Evolutionary conservation across 2,888 invertebrate genomes (phyloP), one percentile per base, ranked within the genome.

Genomic region (Latrodectus elegans): DNA sequence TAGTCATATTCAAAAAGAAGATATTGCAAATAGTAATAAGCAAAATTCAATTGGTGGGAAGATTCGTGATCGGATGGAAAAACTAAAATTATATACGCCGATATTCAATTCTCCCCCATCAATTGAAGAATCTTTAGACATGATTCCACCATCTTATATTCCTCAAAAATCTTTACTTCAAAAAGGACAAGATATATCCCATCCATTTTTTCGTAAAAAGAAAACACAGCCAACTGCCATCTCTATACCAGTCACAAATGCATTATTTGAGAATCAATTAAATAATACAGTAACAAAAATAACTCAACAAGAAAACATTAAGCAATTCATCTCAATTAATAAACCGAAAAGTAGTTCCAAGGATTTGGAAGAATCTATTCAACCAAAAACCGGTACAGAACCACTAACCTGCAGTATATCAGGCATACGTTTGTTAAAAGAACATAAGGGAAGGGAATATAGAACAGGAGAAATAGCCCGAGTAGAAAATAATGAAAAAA

Each of bases 81-180:
- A 73, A 81, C 73, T 81, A 3, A 81, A 73, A 12, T 53, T 74
- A 15, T 81, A 81, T 38, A 81, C 81, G n/a, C 81, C 81, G 2
- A 65, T 4, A 53, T 67, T 81, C n/a, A 65, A 15, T 67, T 67
- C 81, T 10, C 53, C 73, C 10, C 73, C 74, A 22, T 22, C 22
- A 6, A 26, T 38, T 4, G 26, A 8, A 11, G 53, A 14, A 22
- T 14, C 73, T 53, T 22, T 53, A 51, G 14, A 15, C 9, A 67
- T 3, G 4, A 3, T 9, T 51, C 0, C 51, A 0, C 49, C 10
- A n/a, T n/a, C 2, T 71, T 71, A 49, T n/a, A 8, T 11, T 71
- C 52, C 71, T 4, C 49, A 11, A 15, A 4, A 17, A 51, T 17
- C 52, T 11, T 12, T 11, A 52, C 17, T 14, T 26, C n/a, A 71